Base-by-base conservation (phyloP, 2,797 vertebrate genomes). In the Xenentodon cancila region DNA sequence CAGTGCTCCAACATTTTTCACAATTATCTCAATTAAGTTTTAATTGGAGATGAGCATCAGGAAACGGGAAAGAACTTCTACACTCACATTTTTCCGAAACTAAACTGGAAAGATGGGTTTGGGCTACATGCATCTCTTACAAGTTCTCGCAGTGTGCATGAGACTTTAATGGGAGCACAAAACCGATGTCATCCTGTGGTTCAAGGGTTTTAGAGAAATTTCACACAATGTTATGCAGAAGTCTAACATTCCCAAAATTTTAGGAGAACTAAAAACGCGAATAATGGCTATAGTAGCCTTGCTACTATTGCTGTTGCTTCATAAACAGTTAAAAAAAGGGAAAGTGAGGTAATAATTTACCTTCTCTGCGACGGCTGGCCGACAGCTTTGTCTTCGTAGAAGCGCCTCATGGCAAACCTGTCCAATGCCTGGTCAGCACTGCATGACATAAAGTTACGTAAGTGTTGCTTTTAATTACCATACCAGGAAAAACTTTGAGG, bases 341-440 rank as follows among this genome's bases (percentile, higher is more conserved):
- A 59, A 77, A 75, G 37, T 59, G 71, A 72, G 45, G 65, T 52
- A 30, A 58, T 18, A 13, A 92, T 95, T 71, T 54, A 98, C 97
- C 97, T 96, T 85, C 81, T 96, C 89, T 99, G 97, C 3, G 97
- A 99, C 0, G 97, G 97, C 81, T 99, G 97, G 46, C 95, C 95
- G 30, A 96, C 94, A 0, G 97, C 94, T 85, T 99, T 99, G 88
- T 98, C 97, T 85, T 99, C 97, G 1, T 97, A 99, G 89, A 98
- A 99, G 17, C 96, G 94, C 75, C 95, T 97, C 97, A 99, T 99
- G 54, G 97, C 97, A 58, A 99, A 99, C 65, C 97, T 91, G 91
- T 99, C 97, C 90, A 99, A 84, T 40, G 97, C 97, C 87, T 99
- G 97, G 84, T 96, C 94, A 0, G 96, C 97, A 1, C 97, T 99